Conservation (phyloP, 2,797 vertebrate species). For the Oophaga sylvatica region DNA sequence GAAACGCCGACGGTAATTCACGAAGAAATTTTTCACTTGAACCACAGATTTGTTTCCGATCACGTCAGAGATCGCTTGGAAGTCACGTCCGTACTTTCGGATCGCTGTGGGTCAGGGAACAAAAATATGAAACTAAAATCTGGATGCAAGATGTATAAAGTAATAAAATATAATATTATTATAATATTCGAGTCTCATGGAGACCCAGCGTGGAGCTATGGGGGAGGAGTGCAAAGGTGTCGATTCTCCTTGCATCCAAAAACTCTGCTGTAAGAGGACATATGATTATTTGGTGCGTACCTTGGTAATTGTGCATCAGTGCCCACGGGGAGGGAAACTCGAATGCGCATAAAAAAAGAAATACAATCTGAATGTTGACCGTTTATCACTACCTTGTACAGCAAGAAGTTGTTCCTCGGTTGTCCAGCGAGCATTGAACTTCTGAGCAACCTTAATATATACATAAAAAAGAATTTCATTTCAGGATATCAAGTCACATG, state of each 20-base stretch:
- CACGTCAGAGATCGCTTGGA: constrained; percentile 92
- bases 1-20: constrained; percentile 91
- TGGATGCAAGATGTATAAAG: too few relatives aligned
- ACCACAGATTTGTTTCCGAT: constrained; percentile 94
- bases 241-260: too few relatives aligned
- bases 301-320: too few relatives aligned
- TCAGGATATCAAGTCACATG: not conserved
- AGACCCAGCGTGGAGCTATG: too few relatives aligned
- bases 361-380: not conserved
- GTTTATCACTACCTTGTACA: constrained; percentile 83
- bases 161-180: too few relatives aligned
- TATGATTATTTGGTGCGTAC: too few relatives aligned
- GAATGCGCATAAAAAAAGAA: not conserved
- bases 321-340: not conserved
- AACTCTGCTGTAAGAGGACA: too few relatives aligned
- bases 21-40: constrained; percentile 94
- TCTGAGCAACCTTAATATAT: constrained; percentile 78
- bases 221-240: too few relatives aligned
- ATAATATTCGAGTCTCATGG: too few relatives aligned
- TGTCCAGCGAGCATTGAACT: constrained; percentile 90
- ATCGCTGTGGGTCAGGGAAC: constrained; percentile 77
- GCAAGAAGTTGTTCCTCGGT: constrained; percentile 92
- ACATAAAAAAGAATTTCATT: not conserved
- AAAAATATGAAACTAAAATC: not conserved
- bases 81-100: constrained; percentile 90